Evolutionary conservation across 92 coral and sea anemone genomes (phyloP).

Genomic region (Umimayanthus kanabou): DNA sequence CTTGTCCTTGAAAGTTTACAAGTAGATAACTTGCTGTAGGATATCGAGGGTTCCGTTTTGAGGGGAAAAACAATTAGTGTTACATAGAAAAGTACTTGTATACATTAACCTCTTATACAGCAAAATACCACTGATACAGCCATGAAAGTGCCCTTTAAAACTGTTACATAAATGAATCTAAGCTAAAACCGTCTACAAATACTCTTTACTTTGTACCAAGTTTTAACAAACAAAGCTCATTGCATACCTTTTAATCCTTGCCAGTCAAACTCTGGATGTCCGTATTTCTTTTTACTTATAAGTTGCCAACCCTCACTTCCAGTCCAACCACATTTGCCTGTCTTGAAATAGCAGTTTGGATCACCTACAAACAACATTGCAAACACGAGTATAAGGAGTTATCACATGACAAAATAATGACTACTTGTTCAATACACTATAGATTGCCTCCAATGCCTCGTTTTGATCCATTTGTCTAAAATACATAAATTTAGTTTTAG

Average conservation of each 20-base stretch:
- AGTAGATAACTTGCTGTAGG: neutral
- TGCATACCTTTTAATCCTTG: conserved; percentile 9
- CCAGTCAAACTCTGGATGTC: conserved; percentile 4
- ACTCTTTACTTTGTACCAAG: too few relatives aligned
- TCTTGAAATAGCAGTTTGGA: conserved; percentile 1
- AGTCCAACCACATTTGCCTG: neutral
- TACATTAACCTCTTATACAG: too few relatives aligned
- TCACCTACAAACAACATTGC: neutral
- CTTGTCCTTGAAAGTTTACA: neutral
- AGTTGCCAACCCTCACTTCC: conserved; percentile 8
- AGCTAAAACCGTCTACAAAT: too few relatives aligned
- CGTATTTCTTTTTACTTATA: neutral
- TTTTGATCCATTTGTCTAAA: too few relatives aligned
- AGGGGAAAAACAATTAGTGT: neutral
- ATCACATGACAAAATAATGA: neutral
- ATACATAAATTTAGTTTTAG: too few relatives aligned
- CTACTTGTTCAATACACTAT: neutral
- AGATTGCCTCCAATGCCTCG: too few relatives aligned
- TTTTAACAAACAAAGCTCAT: neutral
- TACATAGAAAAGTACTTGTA: too few relatives aligned
- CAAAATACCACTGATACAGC: too few relatives aligned
- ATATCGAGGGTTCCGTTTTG: neutral
- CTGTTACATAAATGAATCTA: too few relatives aligned
- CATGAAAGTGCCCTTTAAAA: too few relatives aligned
- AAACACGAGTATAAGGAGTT: neutral